Evolutionary conservation across 2,888 invertebrate species (phyloP).

Genomic region (Diarsia brunnea): DNA sequence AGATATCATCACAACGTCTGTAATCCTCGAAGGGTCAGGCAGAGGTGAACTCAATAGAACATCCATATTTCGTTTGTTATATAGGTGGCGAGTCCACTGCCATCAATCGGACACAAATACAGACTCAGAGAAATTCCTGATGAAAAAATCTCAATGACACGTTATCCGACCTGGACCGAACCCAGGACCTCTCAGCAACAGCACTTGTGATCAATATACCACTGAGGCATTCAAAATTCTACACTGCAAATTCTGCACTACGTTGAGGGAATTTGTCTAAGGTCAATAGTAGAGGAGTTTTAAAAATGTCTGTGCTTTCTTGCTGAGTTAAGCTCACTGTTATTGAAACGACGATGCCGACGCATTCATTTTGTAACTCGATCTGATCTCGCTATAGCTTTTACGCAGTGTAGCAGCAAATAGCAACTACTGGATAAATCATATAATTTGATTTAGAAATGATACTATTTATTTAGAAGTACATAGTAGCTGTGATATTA

Average conservation of each 20-base stretch:
- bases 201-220: neutral
- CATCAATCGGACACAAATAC: neutral
- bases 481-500: neutral
- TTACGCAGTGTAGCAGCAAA: slow-evolving; percentile 37
- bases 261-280: neutral
- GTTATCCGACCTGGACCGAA: neutral
- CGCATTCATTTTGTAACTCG: slow-evolving; percentile 29
- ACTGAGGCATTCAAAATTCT: neutral
- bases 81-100: neutral
- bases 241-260: neutral
- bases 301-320: slow-evolving; percentile 19
- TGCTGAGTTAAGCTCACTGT: slow-evolving; percentile 32
- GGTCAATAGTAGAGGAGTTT: slow-evolving; percentile 16
- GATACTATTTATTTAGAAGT: neutral
- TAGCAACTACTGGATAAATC: slow-evolving; percentile 5
- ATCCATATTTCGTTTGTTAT: neutral
- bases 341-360: slow-evolving; percentile 36
- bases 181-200: neutral
- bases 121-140: neutral
- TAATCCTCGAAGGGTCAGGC: neutral
- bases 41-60: neutral
- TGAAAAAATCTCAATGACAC: neutral
- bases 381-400: slow-evolving; percentile 28
- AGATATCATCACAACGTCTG: neutral
- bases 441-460: slow-evolving; percentile 25